A percentile compares a stretch with the other conserved stretches of the same genome.
These are phyloP conservation scores for Charanyca ferruginea DNA, from an alignment of 2,888 invertebrate species.

Conservation along the genomic window DNA sequence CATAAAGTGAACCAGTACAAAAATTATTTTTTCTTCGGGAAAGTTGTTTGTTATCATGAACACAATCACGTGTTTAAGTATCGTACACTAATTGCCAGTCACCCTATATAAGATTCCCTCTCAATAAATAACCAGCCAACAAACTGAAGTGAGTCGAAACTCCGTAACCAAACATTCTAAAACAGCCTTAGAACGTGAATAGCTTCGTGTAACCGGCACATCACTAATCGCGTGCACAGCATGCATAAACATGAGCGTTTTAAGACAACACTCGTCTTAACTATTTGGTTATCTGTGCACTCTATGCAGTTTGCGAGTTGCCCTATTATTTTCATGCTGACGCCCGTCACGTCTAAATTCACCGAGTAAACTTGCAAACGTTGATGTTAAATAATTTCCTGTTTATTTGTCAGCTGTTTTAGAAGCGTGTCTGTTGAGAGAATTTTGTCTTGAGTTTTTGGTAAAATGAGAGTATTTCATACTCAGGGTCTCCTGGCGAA, in stretches of 20 bases:
- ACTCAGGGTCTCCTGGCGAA: too few species aligned
- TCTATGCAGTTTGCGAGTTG: slow-evolving; percentile 59
- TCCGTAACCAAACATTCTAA: slow-evolving; percentile 3
- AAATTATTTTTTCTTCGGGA: too few species aligned
- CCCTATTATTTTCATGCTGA: slow-evolving; percentile 64
- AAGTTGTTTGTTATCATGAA: too few species aligned
- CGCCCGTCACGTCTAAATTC: slow-evolving; percentile 57
- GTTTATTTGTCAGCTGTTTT: slow-evolving; percentile 53
- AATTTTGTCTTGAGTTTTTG: slow-evolving; percentile 14
- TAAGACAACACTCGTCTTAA: slow-evolving; percentile 62
- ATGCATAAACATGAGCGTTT: slow-evolving; percentile 60
- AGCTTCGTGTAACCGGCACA: slow-evolving; percentile 51
- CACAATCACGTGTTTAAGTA: too few species aligned
- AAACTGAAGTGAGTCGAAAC: slow-evolving; percentile 9
- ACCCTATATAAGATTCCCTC: too few species aligned
- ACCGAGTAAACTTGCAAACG: slow-evolving; percentile 50
- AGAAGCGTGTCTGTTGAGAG: slow-evolving; percentile 7
- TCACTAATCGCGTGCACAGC: slow-evolving; percentile 55
- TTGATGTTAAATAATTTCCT: slow-evolving; percentile 64
- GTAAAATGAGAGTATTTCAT: not conserved
- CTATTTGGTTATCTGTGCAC: slow-evolving; percentile 57
- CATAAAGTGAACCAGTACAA: too few species aligned
- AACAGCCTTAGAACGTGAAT: slow-evolving; percentile 36
- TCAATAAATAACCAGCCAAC: slow-evolving; percentile 2
- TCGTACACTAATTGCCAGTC: too few species aligned